Base-by-base conservation (phyloP, 2,113 vertebrate genomes). In the Pedetes capensis region DNA sequence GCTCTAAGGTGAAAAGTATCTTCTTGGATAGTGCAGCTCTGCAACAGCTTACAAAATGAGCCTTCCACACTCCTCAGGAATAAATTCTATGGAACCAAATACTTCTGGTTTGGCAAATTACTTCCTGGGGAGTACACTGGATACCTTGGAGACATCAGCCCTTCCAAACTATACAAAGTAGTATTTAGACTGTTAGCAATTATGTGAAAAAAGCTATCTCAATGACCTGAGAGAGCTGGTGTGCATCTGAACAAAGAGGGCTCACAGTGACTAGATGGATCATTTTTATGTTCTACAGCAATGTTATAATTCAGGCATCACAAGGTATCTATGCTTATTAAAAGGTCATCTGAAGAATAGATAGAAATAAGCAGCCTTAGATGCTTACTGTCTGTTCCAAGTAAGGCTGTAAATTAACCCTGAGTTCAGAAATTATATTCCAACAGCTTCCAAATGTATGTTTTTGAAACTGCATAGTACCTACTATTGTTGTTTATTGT, bases 131-230 rank as follows among this genome's bases (percentile, higher is more conserved):
- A 59, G n/a, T 27, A 63, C 32, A 61, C 2, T n/a, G 55, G 61
- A 86, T 16, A 42, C n/a, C 44, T 8, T 18, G 11, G 59, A 49
- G 69, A 89, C 47, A 66, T 29, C 10, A 59, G 88, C 32, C n/a
- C 53, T 78, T 71, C 42, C 51, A 37, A 66, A 84, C 13, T 37
- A 53, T 17, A 37, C 59, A 14, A 69, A 44, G 39, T 57, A 51
- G 47, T 64, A 59, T 32, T 90, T 57, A 69, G 5, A 49, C 23
- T 25, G 3, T n/a, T 71, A 92, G 49, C 49, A 75, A 64, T 59
- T 66, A 42, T 80, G 87, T 94, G 44, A 64, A 87, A 87, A 94
- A 89, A 81, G 68, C 83, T 72, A 59, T 49, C 25, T 68, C n/a
- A 27, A 14, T 1, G 47, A 59, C 63, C 51, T 44, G 55, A 88